Evolutionary conservation across 1,140 invertebrate species (phyloP).

Genomic region (Portunus trituberculatus): DNA sequence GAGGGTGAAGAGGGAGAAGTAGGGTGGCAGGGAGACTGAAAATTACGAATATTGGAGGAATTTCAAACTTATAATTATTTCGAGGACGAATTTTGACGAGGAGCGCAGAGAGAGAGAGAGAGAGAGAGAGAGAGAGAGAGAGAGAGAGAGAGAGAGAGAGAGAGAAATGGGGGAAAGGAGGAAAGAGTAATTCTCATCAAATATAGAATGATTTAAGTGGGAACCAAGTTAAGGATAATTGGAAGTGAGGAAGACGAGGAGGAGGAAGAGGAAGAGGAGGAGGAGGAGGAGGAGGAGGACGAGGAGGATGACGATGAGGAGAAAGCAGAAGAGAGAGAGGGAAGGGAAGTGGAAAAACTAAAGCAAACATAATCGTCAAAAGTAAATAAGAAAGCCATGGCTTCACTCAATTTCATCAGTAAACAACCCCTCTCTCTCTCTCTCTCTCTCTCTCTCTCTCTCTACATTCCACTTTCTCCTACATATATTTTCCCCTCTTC

Average conservation of each 20-base stretch:
- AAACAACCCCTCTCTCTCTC: conserved; percentile 9
- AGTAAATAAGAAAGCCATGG: not conserved
- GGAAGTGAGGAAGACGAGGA: not conserved
- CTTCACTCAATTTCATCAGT: not conserved
- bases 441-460: conserved; percentile 20
- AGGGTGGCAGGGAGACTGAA: not conserved
- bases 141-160: not conserved
- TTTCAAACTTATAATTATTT: too few relatives aligned
- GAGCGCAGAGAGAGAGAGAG: too few relatives aligned
- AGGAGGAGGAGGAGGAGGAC: not conserved
- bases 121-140: too few relatives aligned
- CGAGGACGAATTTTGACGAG: too few relatives aligned
- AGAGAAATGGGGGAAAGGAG: not conserved
- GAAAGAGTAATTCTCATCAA: not conserved
- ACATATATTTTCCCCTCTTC: too few relatives aligned
- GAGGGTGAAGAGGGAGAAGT: not conserved
- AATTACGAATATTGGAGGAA: too few relatives aligned
- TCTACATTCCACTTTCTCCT: not conserved
- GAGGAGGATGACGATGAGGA: not conserved
- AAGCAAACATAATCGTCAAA: conserved; percentile 24
- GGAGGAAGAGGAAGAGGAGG: not conserved
- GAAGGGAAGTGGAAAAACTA: not conserved
- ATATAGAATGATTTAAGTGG: too few relatives aligned
- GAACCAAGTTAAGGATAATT: too few relatives aligned
- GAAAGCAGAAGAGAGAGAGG: not conserved